Evolutionary conservation across 2,797 vertebrate genomes (phyloP).

Genomic region (Adrianichthys oophorus): DNA sequence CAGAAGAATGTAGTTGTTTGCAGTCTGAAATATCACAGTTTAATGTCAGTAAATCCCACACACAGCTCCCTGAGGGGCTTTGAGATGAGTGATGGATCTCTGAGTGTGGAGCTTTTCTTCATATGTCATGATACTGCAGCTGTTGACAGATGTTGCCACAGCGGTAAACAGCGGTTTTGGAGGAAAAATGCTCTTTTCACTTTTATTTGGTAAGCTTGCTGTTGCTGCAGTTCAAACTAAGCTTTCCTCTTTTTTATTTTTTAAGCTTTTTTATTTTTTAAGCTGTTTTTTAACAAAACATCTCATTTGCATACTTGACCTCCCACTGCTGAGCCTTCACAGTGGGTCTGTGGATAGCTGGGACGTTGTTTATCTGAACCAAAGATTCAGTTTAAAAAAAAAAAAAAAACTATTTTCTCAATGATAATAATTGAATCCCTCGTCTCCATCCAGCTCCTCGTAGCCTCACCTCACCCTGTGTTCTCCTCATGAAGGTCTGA

Average conservation of each 20-base stretch:
- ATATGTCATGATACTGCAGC: neutral
- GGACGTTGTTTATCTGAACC: neutral
- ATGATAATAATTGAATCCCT: slow-evolving; percentile 21
- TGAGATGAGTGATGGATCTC: neutral
- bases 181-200: too few relatives aligned
- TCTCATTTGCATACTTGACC: too few relatives aligned
- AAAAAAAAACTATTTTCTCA: slow-evolving; percentile 1
- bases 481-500: slow-evolving; percentile 34
- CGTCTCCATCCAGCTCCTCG: neutral
- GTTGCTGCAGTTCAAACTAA: too few relatives aligned
- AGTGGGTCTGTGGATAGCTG: slow-evolving; percentile 14
- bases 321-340: neutral
- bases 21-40: neutral
- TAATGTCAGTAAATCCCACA: neutral
- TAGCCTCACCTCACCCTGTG: slow-evolving; percentile 15
- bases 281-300: too few relatives aligned
- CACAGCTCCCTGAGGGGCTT: neutral
- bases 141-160: neutral
- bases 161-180: neutral
- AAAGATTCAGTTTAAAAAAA: neutral
- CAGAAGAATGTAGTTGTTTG: neutral
- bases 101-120: neutral
- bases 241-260: too few relatives aligned
- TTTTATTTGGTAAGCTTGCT: too few relatives aligned
- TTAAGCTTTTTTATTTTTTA: too few relatives aligned